Evolutionary conservation across 2,888 invertebrate species (phyloP), one percentile per base, ranked within the genome.

Genomic region (Pomacea canaliculata): DNA sequence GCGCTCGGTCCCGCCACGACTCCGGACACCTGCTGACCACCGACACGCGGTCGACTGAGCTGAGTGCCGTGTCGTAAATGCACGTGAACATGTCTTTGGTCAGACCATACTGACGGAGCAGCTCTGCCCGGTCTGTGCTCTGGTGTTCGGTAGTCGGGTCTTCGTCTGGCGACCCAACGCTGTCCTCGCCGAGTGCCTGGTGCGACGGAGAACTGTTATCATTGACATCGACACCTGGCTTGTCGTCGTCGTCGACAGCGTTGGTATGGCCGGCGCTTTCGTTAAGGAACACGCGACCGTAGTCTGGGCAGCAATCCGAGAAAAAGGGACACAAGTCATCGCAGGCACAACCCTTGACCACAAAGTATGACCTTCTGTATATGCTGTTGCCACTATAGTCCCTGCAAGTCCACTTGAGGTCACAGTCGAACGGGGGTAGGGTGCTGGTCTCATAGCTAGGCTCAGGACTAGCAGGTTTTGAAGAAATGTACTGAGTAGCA

Each of bases 301-400:
- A 77, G 70, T 86, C 85, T 23, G 73, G 63, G 71, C 86, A 86
- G 72, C 86, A 86, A 78, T 86, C 86, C 10, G 73, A 75, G 72
- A 80, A 83, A 18, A 79, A 60, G n/a, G 60, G 23, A 70, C 86
- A 86, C n/a, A 81, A 71, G 12, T 76, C 74, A 79, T 86, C 86
- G 76, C 86, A 86, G 74, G 71, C 70, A 65, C 81, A 81, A 46
- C 65, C 73, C 67, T 51, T 73, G 51, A 70, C 69, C 60, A n/a
- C 19, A 68, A 71, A 73, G 62, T 78, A 76, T 5, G 71, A 51
- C 12, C 75, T 51, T 18, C 2, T 7, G 8, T 19, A 48, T n/a
- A 66, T 12, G 8, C 10, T 73, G 10, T 37, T 3, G 56, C 16
- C 49, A 46, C 62, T n/a, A 49, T 69, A 74, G 13, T 49, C 37